Percentiles rank a stretch among this genome's conserved stretches.
phyloP scores from a whole-genome alignment of 2,888 invertebrate genomes.

The Drosophila hawaiiensis region DNA sequence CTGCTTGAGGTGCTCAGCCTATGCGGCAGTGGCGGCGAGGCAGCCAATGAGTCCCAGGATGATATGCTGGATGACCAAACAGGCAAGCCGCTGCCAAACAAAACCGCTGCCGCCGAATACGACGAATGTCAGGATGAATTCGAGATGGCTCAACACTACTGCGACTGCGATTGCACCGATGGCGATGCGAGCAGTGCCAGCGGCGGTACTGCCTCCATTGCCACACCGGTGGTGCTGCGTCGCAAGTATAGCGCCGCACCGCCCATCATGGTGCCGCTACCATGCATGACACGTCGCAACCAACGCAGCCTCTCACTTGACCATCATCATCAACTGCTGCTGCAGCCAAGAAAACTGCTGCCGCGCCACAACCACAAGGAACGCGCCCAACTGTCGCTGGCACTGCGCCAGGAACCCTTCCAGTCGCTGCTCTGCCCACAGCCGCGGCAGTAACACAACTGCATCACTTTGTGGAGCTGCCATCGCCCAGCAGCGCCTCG shows the following conservation, averaged over 20 bases:
- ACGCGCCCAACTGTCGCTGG: constrained; percentile 82
- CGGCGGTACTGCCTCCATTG: constrained; percentile 53
- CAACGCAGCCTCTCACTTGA: constrained; percentile 84
- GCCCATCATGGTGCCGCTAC: constrained; percentile 78
- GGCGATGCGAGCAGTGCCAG: constrained; percentile 80
- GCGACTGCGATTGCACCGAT: constrained; percentile 82
- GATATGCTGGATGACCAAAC: constrained; percentile 68
- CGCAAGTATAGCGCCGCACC: constrained; percentile 82
- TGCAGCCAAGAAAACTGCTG: constrained; percentile 67
- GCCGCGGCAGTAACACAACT: constrained; percentile 58
- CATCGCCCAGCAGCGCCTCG: constrained; percentile 85
- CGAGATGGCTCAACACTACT: constrained; percentile 73
- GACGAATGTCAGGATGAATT: constrained; percentile 83
- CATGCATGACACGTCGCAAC: constrained; percentile 71
- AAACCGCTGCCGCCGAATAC: constrained; percentile 44
- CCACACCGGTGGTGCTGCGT: constrained; percentile 80
- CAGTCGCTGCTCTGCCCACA: constrained; percentile 81
- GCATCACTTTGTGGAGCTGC: constrained; percentile 84
- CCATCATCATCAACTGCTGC: constrained; percentile 63
- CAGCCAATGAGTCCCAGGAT: constrained; percentile 74
- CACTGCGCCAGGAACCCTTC: constrained; percentile 84
- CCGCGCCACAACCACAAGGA: constrained; percentile 68
- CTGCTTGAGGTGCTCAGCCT: constrained; percentile 84
- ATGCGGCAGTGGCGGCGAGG: constrained; percentile 81
- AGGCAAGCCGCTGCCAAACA: constrained; percentile 41